phyloP scores from a whole-genome alignment of 2,113 vertebrate genomes.

The Motacilla alba region DNA sequence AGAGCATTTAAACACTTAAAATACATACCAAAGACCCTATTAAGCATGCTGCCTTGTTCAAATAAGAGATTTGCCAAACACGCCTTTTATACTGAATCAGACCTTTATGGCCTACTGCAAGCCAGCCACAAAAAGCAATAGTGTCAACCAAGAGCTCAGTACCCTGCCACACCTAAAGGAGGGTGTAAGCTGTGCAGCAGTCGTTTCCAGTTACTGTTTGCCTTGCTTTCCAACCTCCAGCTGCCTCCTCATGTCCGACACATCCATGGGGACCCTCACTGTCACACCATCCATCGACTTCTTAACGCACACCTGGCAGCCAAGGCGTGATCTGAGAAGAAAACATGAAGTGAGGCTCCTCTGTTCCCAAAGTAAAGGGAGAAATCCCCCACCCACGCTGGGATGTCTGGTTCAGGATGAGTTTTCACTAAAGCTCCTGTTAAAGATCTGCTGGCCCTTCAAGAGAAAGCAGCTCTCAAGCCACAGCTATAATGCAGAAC shows the following conservation, averaged over 20 bases:
- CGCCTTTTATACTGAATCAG: neutral
- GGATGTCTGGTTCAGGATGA: neutral
- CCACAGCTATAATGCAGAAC: fast-evolving
- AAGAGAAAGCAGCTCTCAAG: neutral
- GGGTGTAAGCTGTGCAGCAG: neutral
- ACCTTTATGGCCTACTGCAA: neutral
- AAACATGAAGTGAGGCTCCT: neutral
- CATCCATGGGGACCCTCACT: conserved; percentile 62
- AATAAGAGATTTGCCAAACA: neutral
- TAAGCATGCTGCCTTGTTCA: neutral
- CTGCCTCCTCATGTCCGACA: conserved; percentile 60
- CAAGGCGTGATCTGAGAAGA: conserved; percentile 73
- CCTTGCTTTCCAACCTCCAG: conserved; percentile 50
- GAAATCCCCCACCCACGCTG: neutral
- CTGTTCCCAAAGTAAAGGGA: neutral
- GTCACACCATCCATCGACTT: conserved; percentile 75
- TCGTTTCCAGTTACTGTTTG: neutral
- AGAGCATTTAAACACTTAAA: neutral
- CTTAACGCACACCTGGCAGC: conserved; percentile 75
- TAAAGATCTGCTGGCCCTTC: neutral
- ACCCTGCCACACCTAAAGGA: neutral
- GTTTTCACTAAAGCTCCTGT: neutral
- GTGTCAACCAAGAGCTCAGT: neutral
- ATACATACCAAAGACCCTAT: neutral
- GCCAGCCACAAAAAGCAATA: neutral